These are phyloP conservation scores for Sminthopsis crassicaudata DNA, from an alignment of 2,113 vertebrate species.

Conservation along the genomic window DNA sequence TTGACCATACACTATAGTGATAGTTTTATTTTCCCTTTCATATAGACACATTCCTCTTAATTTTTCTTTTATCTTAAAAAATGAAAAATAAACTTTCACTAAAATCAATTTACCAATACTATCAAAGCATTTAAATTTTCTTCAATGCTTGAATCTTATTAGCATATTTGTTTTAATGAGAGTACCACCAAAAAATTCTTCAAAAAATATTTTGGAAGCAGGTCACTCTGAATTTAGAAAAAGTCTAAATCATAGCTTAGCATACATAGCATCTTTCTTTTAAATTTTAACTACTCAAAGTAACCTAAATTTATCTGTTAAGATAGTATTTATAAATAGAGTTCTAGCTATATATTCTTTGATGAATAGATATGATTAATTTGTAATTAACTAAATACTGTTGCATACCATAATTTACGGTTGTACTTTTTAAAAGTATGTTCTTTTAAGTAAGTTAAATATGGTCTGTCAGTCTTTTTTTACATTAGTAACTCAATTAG, in stretches of 20 bases:
- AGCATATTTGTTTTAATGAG: conserved; percentile 20
- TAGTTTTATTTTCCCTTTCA: neutral
- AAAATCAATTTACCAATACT: neutral
- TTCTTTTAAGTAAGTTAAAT: neutral
- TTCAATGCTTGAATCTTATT: neutral
- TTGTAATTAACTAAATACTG: neutral
- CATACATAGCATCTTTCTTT: conserved; percentile 38
- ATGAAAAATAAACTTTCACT: conserved; percentile 40
- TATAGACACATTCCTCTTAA: neutral
- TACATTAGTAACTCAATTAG: neutral
- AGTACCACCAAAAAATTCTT: neutral
- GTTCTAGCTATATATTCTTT: neutral
- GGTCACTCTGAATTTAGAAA: conserved; percentile 19
- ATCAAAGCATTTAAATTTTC: neutral
- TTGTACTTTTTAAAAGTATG: neutral
- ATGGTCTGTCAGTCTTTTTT: neutral
- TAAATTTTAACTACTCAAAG: neutral
- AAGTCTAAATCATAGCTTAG: neutral
- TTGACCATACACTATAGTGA: too few relatives aligned
- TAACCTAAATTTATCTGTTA: neutral
- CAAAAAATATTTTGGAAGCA: conserved; percentile 24
- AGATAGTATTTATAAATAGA: neutral
- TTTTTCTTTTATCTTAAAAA: conserved; percentile 13
- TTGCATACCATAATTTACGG: neutral
- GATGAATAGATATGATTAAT: neutral